Evolutionary conservation across 2,113 vertebrate species (phyloP).

Genomic region (Condylura cristata): DNA sequence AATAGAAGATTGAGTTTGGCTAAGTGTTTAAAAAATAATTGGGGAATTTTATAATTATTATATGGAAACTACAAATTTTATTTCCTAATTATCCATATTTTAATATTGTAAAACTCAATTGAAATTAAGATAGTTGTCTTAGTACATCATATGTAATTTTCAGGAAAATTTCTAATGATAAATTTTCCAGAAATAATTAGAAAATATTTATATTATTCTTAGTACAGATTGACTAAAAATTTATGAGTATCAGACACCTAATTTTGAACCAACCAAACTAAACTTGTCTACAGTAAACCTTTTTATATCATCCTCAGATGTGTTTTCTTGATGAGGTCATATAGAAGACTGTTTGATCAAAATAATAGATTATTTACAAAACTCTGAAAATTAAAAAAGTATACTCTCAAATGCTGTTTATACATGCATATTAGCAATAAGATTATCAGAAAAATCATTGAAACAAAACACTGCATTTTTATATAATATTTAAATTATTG

Average conservation of each 20-base stretch:
- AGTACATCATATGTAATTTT: not conserved
- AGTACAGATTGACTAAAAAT: conserved; percentile 25
- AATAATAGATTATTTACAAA: conserved; percentile 57
- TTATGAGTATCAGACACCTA: not conserved
- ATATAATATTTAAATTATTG: not conserved
- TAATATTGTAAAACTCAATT: not conserved
- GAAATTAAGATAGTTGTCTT: not conserved
- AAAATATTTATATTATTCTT: conserved; percentile 16
- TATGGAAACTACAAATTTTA: not conserved
- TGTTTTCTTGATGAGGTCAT: conserved; percentile 55
- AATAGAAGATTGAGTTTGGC: not conserved
- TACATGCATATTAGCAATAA: not conserved
- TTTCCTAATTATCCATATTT: not conserved
- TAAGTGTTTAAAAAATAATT: not conserved
- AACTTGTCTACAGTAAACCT: not conserved
- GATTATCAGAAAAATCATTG: not conserved
- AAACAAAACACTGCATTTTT: not conserved
- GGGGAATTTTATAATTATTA: not conserved
- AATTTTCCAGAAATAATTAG: not conserved
- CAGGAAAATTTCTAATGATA: not conserved
- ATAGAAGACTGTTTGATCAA: not conserved
- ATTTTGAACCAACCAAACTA: conserved; percentile 51
- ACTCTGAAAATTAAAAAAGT: conserved; percentile 14
- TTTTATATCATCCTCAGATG: not conserved
- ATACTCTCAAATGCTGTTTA: not conserved